Base-by-base conservation (phyloP, 2,113 vertebrate species). In the Hippolais icterina region DNA sequence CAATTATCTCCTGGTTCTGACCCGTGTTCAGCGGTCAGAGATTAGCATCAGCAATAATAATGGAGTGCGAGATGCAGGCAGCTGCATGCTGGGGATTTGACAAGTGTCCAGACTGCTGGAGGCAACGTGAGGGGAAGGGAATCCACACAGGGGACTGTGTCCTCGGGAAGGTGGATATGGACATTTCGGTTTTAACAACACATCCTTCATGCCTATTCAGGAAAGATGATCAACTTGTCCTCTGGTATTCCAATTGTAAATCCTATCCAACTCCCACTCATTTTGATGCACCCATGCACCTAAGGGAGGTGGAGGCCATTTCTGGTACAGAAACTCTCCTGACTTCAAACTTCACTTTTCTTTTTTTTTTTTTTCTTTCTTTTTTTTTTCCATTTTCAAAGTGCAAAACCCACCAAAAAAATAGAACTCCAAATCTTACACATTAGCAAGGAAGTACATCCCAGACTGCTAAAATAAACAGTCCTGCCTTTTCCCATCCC, bases 31-130 rank as follows among this genome's bases (percentile, higher is more conserved):
- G 80, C 60, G 91, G 94, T 95, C 77, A 95, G 83, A 35, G 92
- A 97, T 97, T 97, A 97, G 75, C 96, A 97, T 97, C 98, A 97
- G 94, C 87, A 96, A 90, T 96, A 97, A 97, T 96, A 97, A 96
- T 41, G 89, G 94, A 94, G 90, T 31, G 54, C 0, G 21, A 20
- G 86, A 93, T 92, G 53, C 66, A 95, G 87, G 90, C 87, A 94
- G 71, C 96, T 96, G 87, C 90, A 71, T 91, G 69, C 42, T 68
- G 82, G 84, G 93, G 80, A 91, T 89, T 93, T 96, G 95, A 88
- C 93, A 93, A 95, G 75, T 87, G 97, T 91, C 87, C 87, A 93
- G 65, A 31, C 81, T 86, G 86, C 90, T 41, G 83, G 63, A 94
- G 52, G 66, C 64, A 78, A 28, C 5, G 12, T 27, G 57, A 88